These are phyloP conservation scores for Oreocharis arfaki DNA, from an alignment of 2,113 vertebrate genomes.

Conservation along the genomic window DNA sequence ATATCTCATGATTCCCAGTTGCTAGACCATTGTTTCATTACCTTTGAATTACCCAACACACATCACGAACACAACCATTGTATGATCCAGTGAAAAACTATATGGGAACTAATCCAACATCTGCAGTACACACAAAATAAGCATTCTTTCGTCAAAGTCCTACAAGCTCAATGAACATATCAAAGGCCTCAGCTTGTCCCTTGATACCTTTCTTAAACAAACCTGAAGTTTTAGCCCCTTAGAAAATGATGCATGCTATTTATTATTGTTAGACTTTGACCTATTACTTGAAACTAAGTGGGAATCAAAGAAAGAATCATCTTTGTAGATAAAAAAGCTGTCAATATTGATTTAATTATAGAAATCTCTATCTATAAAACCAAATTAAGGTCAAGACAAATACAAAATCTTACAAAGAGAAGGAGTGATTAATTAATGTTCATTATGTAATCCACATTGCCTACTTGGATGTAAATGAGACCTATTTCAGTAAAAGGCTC, in stretches of 20 bases:
- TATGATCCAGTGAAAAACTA: constrained; percentile 7
- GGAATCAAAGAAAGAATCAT: background rate
- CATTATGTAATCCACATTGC: background rate
- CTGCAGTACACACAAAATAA: constrained; percentile 5
- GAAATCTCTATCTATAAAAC: background rate
- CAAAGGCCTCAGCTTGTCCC: constrained; percentile 24
- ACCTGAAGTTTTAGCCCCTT: background rate
- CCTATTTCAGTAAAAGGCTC: background rate
- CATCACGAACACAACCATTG: background rate
- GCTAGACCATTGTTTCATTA: constrained; percentile 28
- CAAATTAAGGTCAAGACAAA: background rate
- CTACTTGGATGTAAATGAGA: background rate
- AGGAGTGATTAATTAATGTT: background rate
- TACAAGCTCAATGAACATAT: constrained; percentile 8
- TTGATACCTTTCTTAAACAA: constrained; percentile 44
- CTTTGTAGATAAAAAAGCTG: background rate
- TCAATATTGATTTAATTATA: background rate
- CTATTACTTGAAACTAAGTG: background rate
- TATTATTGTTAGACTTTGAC: constrained; percentile 29
- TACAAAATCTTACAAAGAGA: background rate
- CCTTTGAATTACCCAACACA: constrained; percentile 18
- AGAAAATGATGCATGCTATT: background rate
- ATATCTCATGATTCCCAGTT: constrained; percentile 26
- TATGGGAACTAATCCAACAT: constrained; percentile 37
- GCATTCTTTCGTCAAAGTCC: background rate